A percentile compares a stretch with the other conserved stretches of the same genome.
phyloP scores from a whole-genome alignment of 2,113 vertebrate species.

The Pithys albifrons region DNA sequence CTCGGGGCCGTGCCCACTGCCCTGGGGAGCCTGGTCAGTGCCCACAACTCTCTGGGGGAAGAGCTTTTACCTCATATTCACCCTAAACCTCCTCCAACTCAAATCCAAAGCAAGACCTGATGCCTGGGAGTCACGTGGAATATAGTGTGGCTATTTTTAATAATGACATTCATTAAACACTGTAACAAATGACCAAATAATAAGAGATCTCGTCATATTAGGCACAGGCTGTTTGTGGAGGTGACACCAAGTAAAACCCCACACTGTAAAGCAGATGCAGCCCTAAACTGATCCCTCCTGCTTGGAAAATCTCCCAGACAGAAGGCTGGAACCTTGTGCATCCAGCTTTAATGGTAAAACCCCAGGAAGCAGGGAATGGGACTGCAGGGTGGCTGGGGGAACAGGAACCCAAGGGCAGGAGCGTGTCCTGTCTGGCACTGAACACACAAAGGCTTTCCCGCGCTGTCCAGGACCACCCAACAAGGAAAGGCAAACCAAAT shows the following conservation, averaged over 20 bases:
- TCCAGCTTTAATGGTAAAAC: background rate
- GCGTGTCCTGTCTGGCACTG: background rate
- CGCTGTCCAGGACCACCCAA: background rate
- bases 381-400: background rate
- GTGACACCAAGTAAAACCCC: background rate
- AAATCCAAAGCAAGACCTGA: background rate
- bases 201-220: background rate
- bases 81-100: background rate
- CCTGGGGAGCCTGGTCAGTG: background rate
- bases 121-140: background rate
- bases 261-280: background rate
- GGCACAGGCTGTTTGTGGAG: background rate
- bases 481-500: no score
- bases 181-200: background rate
- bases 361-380: accelerated
- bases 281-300: background rate
- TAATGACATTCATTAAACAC: background rate
- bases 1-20: background rate
- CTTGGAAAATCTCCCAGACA: background rate
- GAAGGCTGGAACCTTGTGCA: background rate
- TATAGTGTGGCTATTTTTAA: background rate
- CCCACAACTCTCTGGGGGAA: background rate
- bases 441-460: background rate
- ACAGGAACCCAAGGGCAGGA: background rate
- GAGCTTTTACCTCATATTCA: background rate